A percentile compares a stretch with the other conserved stretches of the same genome.
These are phyloP conservation scores for Mamestra configurata DNA, from an alignment of 1,140 invertebrate species.

Conservation along the genomic window DNA sequence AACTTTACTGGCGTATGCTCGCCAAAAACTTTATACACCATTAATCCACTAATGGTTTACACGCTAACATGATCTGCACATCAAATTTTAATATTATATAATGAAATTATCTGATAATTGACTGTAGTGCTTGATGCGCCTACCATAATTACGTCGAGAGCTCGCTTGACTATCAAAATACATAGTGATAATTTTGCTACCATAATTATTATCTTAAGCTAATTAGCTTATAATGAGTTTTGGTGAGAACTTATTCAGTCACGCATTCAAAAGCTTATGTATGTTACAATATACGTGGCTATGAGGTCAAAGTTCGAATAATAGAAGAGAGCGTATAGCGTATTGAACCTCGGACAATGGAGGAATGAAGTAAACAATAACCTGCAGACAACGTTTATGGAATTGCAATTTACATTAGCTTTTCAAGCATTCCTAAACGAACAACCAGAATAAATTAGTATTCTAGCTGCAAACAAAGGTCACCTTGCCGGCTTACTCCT, in stretches of 20 bases:
- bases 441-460: slow-evolving; percentile 16
- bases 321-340: background rate
- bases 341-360: slow-evolving; percentile 31
- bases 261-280: background rate
- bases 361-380: slow-evolving; percentile 39
- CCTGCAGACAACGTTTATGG: slow-evolving; percentile 2
- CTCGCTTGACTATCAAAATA: slow-evolving; percentile 4
- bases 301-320: slow-evolving; percentile 39
- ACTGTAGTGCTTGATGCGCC: background rate
- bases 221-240: background rate
- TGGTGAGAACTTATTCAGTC: background rate
- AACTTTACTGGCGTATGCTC: background rate
- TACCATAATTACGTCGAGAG: background rate
- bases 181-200: background rate
- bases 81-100: background rate
- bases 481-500: slow-evolving; percentile 4
- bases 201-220: background rate
- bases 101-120: slow-evolving; percentile 6
- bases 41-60: slow-evolving; percentile 39
- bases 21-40: background rate
- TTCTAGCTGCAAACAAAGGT: background rate
- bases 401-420: slow-evolving; percentile 31
- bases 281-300: slow-evolving; percentile 5
- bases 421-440: slow-evolving; percentile 4
- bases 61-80: background rate